phyloP scores from a whole-genome alignment of 2,113 vertebrate genomes.

The Suncus etruscus region DNA sequence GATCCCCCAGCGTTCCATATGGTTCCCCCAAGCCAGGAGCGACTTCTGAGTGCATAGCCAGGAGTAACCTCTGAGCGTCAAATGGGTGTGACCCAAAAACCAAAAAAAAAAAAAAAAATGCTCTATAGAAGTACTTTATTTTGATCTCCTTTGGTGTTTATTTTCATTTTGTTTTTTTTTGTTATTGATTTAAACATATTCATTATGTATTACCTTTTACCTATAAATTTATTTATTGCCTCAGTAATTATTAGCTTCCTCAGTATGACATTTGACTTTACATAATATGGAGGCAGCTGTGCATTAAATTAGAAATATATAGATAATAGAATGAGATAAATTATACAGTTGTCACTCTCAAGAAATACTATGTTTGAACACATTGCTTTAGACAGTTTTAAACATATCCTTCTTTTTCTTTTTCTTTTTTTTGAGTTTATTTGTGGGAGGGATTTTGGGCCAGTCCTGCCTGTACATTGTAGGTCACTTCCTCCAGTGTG shows the following conservation, averaged over 20 bases:
- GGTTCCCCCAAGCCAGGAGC: too few species aligned
- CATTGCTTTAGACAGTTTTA: conserved; percentile 17
- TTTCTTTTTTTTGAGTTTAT: too few species aligned
- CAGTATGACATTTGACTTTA: not conserved
- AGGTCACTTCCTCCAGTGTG: too few species aligned
- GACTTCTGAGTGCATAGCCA: too few species aligned
- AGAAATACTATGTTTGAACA: conserved; percentile 41
- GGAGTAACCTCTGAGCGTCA: too few species aligned
- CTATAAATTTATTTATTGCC: not conserved
- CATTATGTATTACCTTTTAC: not conserved
- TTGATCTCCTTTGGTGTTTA: conserved; percentile 19
- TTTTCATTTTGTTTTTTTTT: not conserved
- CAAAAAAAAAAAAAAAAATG: too few species aligned
- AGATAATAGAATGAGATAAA: not conserved
- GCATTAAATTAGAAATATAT: conserved; percentile 4
- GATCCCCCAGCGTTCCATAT: too few species aligned
- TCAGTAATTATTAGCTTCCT: not conserved
- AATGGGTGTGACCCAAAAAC: too few species aligned
- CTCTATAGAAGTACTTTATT: not conserved
- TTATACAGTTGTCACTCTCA: not conserved
- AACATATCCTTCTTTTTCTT: not conserved
- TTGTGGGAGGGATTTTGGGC: too few species aligned
- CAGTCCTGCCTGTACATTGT: too few species aligned
- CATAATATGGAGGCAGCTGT: not conserved
- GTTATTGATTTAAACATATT: not conserved